Evolutionary conservation across 2,888 invertebrate species (phyloP), one percentile per base, ranked within the genome.

Genomic region (Machimus rusticus): DNA sequence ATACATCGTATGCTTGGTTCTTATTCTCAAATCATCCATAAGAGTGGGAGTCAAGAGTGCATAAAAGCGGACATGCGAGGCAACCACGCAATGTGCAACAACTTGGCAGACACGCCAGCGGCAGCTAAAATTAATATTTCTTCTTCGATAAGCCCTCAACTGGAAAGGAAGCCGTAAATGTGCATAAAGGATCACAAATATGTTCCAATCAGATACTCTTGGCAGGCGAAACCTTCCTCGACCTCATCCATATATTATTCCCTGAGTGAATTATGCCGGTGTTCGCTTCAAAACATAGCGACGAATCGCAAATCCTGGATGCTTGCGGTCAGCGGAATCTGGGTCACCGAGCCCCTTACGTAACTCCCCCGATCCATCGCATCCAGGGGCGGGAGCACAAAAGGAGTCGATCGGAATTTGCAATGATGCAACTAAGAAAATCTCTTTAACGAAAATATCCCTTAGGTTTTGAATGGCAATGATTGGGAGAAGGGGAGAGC

Each of bases 401-500:
- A 37, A 34, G 55, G 82, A 6, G n/a, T 82, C 57, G 57, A 82
- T 82, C 57, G 82, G 82, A 82, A 82, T 82, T 82, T 55, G 37
- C 57, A 82, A 82, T 55, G 57, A 57, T 82, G 82, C 82, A 82
- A 82, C 82, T 66, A 82, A 82, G 37, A 57, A 82, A 82, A 57
- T 82, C 82, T 82, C 66, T 82, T 82, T 82, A 82, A 82, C 66
- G 57, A 19, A 55, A 57, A 57, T 55, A 28, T 6, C n/a, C 31
- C 28, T 23, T 9, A 19, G 66, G 66, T 23, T 28, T 51, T 51
- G 51, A 39, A 37, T 9, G 34, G n/a, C 14, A 39, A 37, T 23
- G 66, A 66, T 46, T 23, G 66, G 66, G 23, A 3, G 23, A 6
- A n/a, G 78, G 0, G 5, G 5, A 46, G 28, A 23, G 66, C 2